Base-by-base conservation (phyloP, 2,113 vertebrate genomes). In the Tyto alba region DNA sequence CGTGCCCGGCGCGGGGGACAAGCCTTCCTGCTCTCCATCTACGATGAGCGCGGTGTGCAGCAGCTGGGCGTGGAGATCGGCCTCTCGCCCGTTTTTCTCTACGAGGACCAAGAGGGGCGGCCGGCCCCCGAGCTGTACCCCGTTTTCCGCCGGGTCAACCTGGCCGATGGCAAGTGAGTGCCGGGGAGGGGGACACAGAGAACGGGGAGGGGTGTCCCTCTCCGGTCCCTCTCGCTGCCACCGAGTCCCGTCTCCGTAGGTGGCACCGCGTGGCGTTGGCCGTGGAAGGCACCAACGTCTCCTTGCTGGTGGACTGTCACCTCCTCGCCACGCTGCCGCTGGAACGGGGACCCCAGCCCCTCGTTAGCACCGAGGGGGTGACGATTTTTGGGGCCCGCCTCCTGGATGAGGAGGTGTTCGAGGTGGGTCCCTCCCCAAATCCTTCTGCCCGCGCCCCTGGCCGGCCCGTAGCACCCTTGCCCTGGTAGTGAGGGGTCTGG, bases 221-320 rank as follows among this genome's bases (percentile, higher is more conserved):
- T 41, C 73, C 5, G 1, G 3, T 11, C 17, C 15, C 34, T 32
- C 36, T 41, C 2, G 6, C 32, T 6, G 36, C 1, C 1, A 52
- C 48, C 11, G 6, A 10, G 30, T 48, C 36, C 17, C 9, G 0
- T 67, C 36, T 38, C 36, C 4, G 48, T 95, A 99, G 99, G 96
- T 99, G 99, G 99, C 99, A 99, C 95, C 98, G 99, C 10, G 97
- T 99, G 91, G 99, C 99, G 1, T 97, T 99, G 96, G 99, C 99
- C 6, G 97, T 99, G 48, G 97, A 98, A 36, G 98, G 97, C 30
- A 97, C 97, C 94, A 95, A 79, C 10, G 98, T 98, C 50, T 99
- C 98, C 4, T 94, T 99, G 93, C 98, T 98, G 89, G 72, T 98
- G 72, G 99, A 99, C 96, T 99, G 99, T 84, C 95, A 98, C 47